Conservation (phyloP, 2,888 invertebrate genomes). For the Onchidella celtica region DNA sequence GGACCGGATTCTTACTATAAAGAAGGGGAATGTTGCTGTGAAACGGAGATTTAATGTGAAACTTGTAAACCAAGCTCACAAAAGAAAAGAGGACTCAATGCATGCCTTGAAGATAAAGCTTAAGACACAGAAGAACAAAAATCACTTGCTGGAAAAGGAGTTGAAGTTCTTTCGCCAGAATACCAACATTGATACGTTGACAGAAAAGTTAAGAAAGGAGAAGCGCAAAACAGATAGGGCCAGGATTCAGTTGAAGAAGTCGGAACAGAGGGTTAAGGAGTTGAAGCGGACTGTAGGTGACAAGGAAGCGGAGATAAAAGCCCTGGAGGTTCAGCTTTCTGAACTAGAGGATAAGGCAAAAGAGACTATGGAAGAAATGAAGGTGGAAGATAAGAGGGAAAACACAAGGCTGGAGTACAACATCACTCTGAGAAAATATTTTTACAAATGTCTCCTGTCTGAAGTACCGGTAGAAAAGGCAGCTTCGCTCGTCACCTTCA, state of each 20-base stretch:
- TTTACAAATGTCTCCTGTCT: conserved; percentile 1
- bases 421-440: not conserved
- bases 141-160: not conserved
- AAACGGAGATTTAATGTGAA: not conserved
- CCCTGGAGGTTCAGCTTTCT: not conserved
- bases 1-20: not conserved
- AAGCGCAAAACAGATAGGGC: not conserved
- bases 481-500: not conserved
- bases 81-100: not conserved
- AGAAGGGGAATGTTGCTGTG: not conserved
- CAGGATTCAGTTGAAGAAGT: not conserved
- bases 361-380: not conserved
- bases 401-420: not conserved
- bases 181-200: not conserved
- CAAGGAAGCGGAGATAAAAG: not conserved
- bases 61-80: not conserved
- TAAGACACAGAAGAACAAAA: not conserved
- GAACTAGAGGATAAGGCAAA: not conserved
- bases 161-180: not conserved
- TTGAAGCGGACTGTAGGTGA: not conserved
- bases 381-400: not conserved
- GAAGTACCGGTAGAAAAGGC: not conserved
- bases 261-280: not conserved
- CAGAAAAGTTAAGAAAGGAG: not conserved
- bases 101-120: not conserved